Percentiles rank a stretch among this genome's conserved stretches.
phyloP scores from a whole-genome alignment of 1,140 invertebrate species.

The Armadillidium nasatum region DNA sequence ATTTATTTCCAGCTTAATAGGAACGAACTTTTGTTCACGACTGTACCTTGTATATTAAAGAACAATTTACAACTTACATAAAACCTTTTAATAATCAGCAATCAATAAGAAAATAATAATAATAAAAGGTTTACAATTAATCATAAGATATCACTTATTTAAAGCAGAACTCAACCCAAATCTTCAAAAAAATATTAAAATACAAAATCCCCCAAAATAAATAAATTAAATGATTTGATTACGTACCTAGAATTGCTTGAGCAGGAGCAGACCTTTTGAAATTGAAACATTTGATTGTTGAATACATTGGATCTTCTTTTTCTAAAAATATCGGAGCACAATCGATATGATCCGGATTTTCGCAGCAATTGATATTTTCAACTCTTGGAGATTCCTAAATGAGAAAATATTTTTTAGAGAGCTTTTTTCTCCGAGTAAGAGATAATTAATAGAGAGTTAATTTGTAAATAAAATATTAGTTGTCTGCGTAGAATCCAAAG shows the following conservation, averaged over 20 bases:
- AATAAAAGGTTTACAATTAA: too few species aligned
- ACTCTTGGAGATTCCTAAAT: slow-evolving; percentile 36
- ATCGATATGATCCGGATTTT: slow-evolving; percentile 33
- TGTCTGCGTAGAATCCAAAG: too few species aligned
- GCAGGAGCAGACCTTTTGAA: slow-evolving; percentile 36
- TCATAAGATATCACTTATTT: neutral
- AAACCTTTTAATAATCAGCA: too few species aligned
- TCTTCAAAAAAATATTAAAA: neutral
- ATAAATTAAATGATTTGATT: neutral
- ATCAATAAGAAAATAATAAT: too few species aligned
- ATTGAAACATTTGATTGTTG: slow-evolving; percentile 28
- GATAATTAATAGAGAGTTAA: too few species aligned
- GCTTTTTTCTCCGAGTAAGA: neutral
- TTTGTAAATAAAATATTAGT: too few species aligned
- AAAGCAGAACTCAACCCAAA: slow-evolving; percentile 1
- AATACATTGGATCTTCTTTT: slow-evolving; percentile 26
- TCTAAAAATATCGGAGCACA: slow-evolving; percentile 34
- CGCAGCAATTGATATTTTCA: slow-evolving; percentile 35
- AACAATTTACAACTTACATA: too few species aligned
- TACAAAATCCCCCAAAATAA: neutral
- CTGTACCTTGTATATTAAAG: too few species aligned
- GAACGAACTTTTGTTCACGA: too few species aligned
- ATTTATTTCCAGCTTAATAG: too few species aligned
- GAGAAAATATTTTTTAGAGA: slow-evolving; percentile 1
- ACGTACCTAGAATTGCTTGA: slow-evolving; percentile 40